phyloP scores from a whole-genome alignment of 2,888 invertebrate species.

The Taphrorychus bicolor region DNA sequence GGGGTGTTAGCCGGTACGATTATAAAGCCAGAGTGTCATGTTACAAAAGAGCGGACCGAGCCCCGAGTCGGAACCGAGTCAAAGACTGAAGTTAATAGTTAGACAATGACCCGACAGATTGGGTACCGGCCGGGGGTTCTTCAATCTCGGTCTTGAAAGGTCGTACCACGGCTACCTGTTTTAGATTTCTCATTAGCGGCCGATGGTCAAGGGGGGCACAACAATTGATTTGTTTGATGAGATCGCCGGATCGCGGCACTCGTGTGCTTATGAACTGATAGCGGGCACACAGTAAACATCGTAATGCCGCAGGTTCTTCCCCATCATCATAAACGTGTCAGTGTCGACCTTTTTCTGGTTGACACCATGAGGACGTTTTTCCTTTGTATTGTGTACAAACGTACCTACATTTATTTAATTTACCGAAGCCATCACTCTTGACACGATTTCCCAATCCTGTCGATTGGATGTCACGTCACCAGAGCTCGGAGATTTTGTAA shows the following conservation, averaged over 20 bases:
- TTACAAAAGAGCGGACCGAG: constrained; percentile 29
- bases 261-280: not conserved
- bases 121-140: constrained; percentile 40
- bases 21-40: constrained; percentile 29
- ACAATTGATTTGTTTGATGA: constrained; percentile 17
- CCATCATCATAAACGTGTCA: no score
- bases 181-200: constrained; percentile 25
- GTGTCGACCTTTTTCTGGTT: not conserved
- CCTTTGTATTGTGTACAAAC: no score
- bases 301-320: no score
- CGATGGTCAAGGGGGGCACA: not conserved
- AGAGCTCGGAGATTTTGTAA: not conserved
- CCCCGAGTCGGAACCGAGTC: constrained; percentile 38
- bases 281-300: no score
- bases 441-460: not conserved
- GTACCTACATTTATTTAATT: not conserved
- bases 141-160: constrained; percentile 21
- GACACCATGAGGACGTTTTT: not conserved
- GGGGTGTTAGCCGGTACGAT: constrained; percentile 13
- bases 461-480: not conserved
- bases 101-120: constrained; percentile 54
- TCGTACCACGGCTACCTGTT: constrained; percentile 35
- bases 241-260: no score
- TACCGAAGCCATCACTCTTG: not conserved
- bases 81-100: constrained; percentile 49